Evolutionary conservation across 2,113 vertebrate species (phyloP).

Genomic region (Zosterops hypoxanthus): DNA sequence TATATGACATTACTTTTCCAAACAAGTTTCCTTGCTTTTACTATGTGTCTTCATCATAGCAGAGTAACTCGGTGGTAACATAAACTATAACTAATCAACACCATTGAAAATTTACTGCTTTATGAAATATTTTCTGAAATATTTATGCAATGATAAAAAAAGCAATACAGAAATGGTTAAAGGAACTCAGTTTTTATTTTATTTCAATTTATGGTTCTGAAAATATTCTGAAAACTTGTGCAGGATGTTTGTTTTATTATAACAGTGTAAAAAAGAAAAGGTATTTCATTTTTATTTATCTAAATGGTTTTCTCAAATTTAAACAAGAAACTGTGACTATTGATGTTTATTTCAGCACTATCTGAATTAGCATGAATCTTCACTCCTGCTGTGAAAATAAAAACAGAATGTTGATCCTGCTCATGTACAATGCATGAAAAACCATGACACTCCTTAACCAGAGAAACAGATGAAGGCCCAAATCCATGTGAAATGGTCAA

Average conservation of each 20-base stretch:
- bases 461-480: slow-evolving; percentile 88
- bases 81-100: neutral
- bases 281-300: neutral
- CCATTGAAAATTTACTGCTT: neutral
- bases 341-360: neutral
- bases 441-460: slow-evolving; percentile 73
- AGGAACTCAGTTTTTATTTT: neutral
- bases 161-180: neutral
- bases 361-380: neutral
- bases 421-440: neutral
- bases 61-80: neutral
- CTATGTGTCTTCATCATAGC: neutral
- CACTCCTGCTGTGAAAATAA: neutral
- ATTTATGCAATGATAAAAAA: neutral
- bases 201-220: neutral
- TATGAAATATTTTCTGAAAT: neutral
- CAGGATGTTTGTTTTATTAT: neutral
- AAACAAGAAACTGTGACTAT: neutral
- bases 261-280: neutral
- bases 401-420: neutral
- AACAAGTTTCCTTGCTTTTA: neutral
- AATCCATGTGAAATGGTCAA: slow-evolving; percentile 93
- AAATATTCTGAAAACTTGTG: neutral
- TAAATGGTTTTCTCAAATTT: neutral
- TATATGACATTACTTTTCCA: neutral